Base-by-base conservation (phyloP, 1,140 invertebrate species). In the Caenorhabditis tropicalis region DNA sequence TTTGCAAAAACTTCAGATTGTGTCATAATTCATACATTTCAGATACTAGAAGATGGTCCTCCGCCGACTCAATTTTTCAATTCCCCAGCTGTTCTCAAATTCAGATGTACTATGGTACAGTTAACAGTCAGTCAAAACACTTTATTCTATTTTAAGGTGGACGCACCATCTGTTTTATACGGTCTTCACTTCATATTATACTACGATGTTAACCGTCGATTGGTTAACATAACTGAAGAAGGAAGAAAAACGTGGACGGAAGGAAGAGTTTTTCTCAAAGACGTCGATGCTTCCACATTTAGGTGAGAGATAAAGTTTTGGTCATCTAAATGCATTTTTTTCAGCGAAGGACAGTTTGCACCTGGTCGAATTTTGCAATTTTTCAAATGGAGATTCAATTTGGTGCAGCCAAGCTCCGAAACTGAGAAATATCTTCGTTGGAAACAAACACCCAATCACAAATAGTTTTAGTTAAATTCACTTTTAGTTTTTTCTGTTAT, bases 321-420 rank as follows among this genome's bases (percentile, higher is more conserved):
- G 6, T 58, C 49, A 36, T 48, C 12, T 53, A 7, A 79, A 16
- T 33, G 19, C 10, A 10, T 46, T 39, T 33, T 27, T 82, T 82
- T 16, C 36, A 82, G 82, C 27, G 82, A 82, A 74, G 60, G 60
- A 9, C 82, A 82, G 39, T 82, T 82, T 27, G 36, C 60, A 39
- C 39, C 58, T 2, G 82, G 82, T 12, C 36, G 60, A 48, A 74
- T 82, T 29, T 39, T 82, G 24, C 82, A 82, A n/a, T 82, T 82
- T 36, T 82, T 82, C 60, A 82, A 82, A 27, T 82, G 82, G 82
- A 31, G 82, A 16, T 82, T 82, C 36, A 58, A 82, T 48, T 51
- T 82, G 43, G 82, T 82, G 19, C 56, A 82, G 27, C 39, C 56
- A 9, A 27, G 60, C 46, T 27, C 9, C 16, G 82, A 82, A 29